Base-by-base conservation (phyloP, 2,888 invertebrate species). In the Clunio marinus region DNA sequence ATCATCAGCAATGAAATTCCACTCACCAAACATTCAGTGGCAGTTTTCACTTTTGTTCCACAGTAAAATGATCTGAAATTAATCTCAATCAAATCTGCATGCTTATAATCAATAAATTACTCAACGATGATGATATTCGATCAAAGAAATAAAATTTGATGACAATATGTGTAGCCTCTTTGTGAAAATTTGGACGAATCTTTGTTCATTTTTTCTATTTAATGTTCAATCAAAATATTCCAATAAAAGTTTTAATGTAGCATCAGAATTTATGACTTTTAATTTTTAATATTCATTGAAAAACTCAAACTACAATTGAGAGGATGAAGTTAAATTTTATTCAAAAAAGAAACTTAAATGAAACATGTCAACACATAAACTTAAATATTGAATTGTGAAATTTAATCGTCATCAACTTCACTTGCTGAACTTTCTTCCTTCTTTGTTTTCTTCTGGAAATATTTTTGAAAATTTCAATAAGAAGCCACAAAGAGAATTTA, bases 21-120 rank as follows among this genome's bases (percentile, higher is more conserved):
- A 17, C 81, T 91, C 67, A 83, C 88, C 0, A 78, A 85, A 0
- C 82, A 81, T 73, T 84, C 88, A 10, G 83, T 87, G 0, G 78
- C 88, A 15, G 81, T 90, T 46, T 79, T 89, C 62, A 86, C 87
- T 17, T 91, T 88, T 76, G 88, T 88, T 35, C 88, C 89, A 17
- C 55, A 68, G 46, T 68, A 57, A 58, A 32, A 3, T 41, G 24
- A 15, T 15, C 51, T 13, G 20, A 17, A 51, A 45, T 15, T 5
- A 45, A 51, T 51, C 51, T 51, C 51, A 3, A 22, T 8, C 17
- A 51, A 2, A 20, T 20, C 22, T 51, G 45, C 15, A 45, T 45
- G 45, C 45, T n/a, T n/a, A 8, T 45, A 45, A 45, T 13, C 51
- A n/a, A n/a, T n/a, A n/a, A n/a, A n/a, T n/a, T n/a, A n/a, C n/a